Evolutionary conservation across 2,888 invertebrate genomes (phyloP), one percentile per base, ranked within the genome.

Genomic region (Exocentrus adspersus): DNA sequence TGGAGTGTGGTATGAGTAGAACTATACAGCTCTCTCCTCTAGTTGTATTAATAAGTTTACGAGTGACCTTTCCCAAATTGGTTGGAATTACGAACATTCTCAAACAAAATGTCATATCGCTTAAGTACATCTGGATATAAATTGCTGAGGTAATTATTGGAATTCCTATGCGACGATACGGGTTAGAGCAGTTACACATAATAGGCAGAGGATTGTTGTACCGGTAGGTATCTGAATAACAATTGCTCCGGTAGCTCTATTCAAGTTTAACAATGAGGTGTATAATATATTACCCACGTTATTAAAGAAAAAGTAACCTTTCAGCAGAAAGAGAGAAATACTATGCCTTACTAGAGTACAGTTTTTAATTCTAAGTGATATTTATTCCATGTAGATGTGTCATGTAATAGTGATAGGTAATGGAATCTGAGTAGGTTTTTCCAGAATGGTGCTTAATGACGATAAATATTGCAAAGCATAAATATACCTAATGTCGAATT

Each of bases 211-310:
- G 56, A 61, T 67, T 60, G 57, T 58, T 60, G 50, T 58, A 62
- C 62, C 63, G 63, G 63, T 68, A 68, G 63, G 63, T 68, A 68
- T 68, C 67, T 60, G 67, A 65, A 68, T 68, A 68, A 68, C 64
- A 68, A 68, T 68, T 64, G 67, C 62, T 56, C 37, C 58, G 60
- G 58, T 54, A 51, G 62, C 58, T 60, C 67, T 51, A 65, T 68
- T 65, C 67, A 68, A 21, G 12, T 28, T 32, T 53, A 60, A 68
- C 67, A 68, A 68, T 68, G 54, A 53, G 53, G 51, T 12, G 50
- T 48, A 50, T 59, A 59, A 68, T 65, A 62, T 68, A 61, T 68
- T 65, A 65, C 61, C 66, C 60, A 50, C 57, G 62, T 58, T 41
- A 32, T 56, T 64, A 56, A 52, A 62, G 46, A 53, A n/a, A 62